Conservation (phyloP, 1,140 invertebrate genomes). For the Samia ricini region DNA sequence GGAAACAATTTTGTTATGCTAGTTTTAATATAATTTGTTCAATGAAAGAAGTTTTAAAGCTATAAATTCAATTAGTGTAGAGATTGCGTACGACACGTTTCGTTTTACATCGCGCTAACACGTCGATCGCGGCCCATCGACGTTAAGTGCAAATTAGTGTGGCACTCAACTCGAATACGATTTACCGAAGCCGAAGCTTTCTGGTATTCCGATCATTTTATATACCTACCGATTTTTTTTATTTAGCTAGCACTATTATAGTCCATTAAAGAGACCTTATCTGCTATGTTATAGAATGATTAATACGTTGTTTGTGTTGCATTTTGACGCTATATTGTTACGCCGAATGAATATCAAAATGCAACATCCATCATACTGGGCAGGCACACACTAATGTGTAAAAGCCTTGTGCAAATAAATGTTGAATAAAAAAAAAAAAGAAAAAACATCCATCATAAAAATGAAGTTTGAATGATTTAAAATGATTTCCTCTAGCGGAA, state of each 20-base stretch:
- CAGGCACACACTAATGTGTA: too few species aligned
- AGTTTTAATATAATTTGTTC: not conserved
- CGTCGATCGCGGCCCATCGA: not conserved
- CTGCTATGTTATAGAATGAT: too few species aligned
- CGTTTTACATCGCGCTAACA: not conserved
- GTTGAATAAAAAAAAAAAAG: too few species aligned
- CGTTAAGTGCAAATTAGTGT: slow-evolving; percentile 9
- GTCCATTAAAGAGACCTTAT: not conserved
- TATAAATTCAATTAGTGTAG: not conserved
- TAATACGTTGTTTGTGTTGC: too few species aligned
- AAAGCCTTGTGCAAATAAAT: too few species aligned
- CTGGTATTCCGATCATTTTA: not conserved
- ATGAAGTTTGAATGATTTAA: too few species aligned
- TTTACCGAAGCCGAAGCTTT: not conserved
- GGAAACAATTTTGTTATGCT: too few species aligned
- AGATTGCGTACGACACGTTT: not conserved
- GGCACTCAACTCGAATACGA: not conserved
- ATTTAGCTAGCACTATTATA: not conserved
- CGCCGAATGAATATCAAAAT: too few species aligned
- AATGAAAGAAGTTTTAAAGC: not conserved
- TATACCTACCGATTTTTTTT: not conserved
- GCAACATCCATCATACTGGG: too few species aligned
- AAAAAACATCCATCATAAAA: too few species aligned
- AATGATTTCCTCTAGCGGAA: too few species aligned
- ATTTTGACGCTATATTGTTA: too few species aligned